These are phyloP conservation scores for Anthopleura sola DNA, from an alignment of 64 coral and sea anemone species.

Conservation along the genomic window DNA sequence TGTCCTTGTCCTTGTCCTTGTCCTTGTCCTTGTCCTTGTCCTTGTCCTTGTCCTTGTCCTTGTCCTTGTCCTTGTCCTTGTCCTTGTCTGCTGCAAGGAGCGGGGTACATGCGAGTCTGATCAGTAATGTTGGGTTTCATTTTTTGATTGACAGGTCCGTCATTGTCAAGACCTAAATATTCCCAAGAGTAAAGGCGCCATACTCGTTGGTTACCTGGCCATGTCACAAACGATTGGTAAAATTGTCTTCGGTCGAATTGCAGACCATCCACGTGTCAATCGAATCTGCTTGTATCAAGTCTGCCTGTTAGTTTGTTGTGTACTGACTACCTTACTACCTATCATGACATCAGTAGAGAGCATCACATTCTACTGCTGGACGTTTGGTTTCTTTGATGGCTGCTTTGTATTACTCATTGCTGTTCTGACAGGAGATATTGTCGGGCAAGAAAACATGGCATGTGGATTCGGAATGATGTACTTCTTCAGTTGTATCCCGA, in stretches of 20 bases:
- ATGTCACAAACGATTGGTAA: slow-evolving; percentile 77
- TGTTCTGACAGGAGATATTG: slow-evolving; percentile 64
- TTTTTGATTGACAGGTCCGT: slow-evolving; percentile 33
- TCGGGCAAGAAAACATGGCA: slow-evolving; percentile 46
- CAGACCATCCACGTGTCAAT: slow-evolving; percentile 72
- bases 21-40: too few species aligned
- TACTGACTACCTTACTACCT: slow-evolving; percentile 62
- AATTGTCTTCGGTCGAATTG: slow-evolving; percentile 66
- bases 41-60: too few species aligned
- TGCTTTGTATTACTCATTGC: slow-evolving; percentile 77
- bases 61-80: too few species aligned
- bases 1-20: too few species aligned
- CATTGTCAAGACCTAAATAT: slow-evolving; percentile 80
- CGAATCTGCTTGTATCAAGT: slow-evolving; percentile 62
- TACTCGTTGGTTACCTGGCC: slow-evolving; percentile 70
- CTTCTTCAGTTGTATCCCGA: slow-evolving; percentile 63
- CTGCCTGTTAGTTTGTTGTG: slow-evolving; percentile 60
- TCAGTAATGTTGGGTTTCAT: too few species aligned
- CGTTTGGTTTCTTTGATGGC: slow-evolving; percentile 75
- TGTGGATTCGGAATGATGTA: slow-evolving; percentile 67
- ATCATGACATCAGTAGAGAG: slow-evolving; percentile 40
- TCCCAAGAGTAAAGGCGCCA: slow-evolving; percentile 30
- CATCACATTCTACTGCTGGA: slow-evolving; percentile 43
- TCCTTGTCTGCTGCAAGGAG: too few species aligned
- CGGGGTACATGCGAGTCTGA: too few species aligned